Conservation (phyloP, 2,113 vertebrate genomes). For the Cyanistes caeruleus region DNA sequence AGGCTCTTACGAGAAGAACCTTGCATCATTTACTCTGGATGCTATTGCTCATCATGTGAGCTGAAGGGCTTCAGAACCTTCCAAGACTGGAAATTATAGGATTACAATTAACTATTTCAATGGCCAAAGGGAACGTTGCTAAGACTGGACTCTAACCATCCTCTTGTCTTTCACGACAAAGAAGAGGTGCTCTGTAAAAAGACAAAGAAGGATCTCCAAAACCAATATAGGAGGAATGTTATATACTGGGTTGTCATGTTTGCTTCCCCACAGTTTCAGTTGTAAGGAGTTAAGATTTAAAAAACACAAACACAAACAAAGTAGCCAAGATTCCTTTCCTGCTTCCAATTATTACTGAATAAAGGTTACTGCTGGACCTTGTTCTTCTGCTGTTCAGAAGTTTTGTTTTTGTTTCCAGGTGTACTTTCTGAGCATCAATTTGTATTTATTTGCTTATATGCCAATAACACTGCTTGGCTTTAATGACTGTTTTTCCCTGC, state of each 20-base stretch:
- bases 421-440: neutral
- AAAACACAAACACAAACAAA: neutral
- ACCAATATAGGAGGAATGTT: neutral
- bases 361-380: neutral
- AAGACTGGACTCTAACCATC: neutral
- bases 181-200: neutral
- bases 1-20: neutral
- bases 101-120: neutral
- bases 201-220: neutral
- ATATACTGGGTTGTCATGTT: neutral
- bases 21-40: neutral
- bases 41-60: neutral
- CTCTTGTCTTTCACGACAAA: neutral
- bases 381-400: neutral
- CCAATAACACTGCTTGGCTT: neutral
- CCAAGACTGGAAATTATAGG: neutral
- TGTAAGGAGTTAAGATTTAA: neutral
- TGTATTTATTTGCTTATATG: neutral
- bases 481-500: neutral
- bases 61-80: neutral
- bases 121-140: neutral
- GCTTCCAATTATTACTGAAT: neutral
- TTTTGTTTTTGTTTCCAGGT: neutral
- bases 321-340: neutral
- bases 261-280: neutral